phyloP scores from a whole-genome alignment of 2,797 vertebrate species.

The Hyperoplus lanceolatus region DNA sequence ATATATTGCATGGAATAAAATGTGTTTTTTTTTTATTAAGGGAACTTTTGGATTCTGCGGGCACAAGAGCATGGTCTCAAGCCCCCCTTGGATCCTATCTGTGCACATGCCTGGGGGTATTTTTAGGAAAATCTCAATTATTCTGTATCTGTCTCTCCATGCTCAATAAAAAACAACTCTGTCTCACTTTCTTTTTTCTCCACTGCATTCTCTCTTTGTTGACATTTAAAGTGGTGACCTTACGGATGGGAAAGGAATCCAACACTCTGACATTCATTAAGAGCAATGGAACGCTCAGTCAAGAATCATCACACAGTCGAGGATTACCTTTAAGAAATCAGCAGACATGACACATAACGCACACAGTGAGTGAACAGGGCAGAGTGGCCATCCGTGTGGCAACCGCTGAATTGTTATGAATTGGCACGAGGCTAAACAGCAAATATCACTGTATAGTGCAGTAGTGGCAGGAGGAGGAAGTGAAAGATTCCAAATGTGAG shows the following conservation, averaged over 20 bases:
- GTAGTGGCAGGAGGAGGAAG: neutral
- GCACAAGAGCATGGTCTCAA: too few species aligned
- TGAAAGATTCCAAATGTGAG: too few species aligned
- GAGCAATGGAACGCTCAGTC: conserved; percentile 25
- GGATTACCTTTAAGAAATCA: conserved; percentile 28
- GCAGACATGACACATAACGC: conserved; percentile 26
- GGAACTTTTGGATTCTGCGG: too few species aligned
- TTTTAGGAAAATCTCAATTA: conserved; percentile 3
- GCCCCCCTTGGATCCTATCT: too few species aligned
- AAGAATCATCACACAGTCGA: conserved; percentile 21
- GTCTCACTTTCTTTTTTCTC: neutral
- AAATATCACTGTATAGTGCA: conserved; percentile 5
- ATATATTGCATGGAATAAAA: too few species aligned
- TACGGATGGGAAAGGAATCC: neutral
- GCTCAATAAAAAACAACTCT: neutral
- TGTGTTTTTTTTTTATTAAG: too few species aligned
- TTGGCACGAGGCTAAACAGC: neutral
- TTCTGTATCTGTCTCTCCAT: neutral
- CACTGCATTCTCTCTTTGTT: neutral
- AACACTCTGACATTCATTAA: conserved; percentile 36
- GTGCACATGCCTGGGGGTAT: neutral
- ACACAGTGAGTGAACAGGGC: neutral
- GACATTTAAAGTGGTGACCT: conserved; percentile 36
- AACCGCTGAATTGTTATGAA: neutral
- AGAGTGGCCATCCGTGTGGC: neutral